Evolutionary conservation across 2,888 invertebrate species (phyloP), one percentile per base, ranked within the genome.

Genomic region (Corbicula japonica): DNA sequence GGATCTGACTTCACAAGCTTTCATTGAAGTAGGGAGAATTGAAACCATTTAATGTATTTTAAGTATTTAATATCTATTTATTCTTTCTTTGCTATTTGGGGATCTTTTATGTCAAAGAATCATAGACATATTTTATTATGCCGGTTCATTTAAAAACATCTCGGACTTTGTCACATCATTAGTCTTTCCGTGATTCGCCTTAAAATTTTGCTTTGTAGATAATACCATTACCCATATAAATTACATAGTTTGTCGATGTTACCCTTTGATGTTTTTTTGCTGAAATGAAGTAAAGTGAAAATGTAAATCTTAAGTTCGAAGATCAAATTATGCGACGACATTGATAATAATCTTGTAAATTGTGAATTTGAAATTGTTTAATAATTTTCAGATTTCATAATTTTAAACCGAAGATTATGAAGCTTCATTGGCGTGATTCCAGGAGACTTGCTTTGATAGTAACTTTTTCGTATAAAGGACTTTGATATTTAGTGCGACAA

Each of bases 1-100:
- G 84, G 85, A 78, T n/a, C 81, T 83, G 54, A 82, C 88, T 87
- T 87, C 87, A 83, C 86, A 87, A 83, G 85, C 82, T 86, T 86
- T 86, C n/a, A n/a, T 81, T 76, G 72, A 81, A 82, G 88, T 89
- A 80, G 84, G 87, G 89, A 89, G 89, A 89, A 83, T 87, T 76
- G 76, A 48, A 54, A 77, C 78, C 76, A 87, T 89, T 86, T 79
- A 80, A 88, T 82, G 81, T 86, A 41, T 81, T 81, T 73, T 66
- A 72, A 76, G 61, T 69, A 68, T 69, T 75, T 70, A 62, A 74
- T 61, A 66, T 61, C 41, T 52, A 56, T 66, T 71, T 56, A 34
- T 44, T 35, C 46, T 26, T 2, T 61, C 66, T 44, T 18, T 44
- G 10, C 10, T 23, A 28, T 54, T 32, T 70, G 58, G 73, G 62